These are phyloP conservation scores for Fratercula arctica DNA, from an alignment of 2,797 vertebrate species.

Conservation along the genomic window DNA sequence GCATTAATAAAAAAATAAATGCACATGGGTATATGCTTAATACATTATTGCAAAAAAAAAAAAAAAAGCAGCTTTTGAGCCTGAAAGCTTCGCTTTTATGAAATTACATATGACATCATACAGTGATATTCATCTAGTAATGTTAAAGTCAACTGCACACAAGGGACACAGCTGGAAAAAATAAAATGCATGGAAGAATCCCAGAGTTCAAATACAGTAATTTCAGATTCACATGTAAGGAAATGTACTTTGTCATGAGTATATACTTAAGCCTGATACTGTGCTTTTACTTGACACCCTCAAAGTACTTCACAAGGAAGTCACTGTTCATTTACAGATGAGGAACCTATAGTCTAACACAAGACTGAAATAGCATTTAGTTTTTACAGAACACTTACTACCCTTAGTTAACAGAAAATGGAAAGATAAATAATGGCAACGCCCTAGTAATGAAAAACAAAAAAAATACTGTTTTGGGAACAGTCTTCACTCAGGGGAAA, in stretches of 20 bases:
- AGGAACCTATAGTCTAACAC: neutral
- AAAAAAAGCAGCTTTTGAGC: neutral
- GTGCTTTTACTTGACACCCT: neutral
- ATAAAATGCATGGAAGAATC: neutral
- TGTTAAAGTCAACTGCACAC: neutral
- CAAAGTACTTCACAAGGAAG: neutral
- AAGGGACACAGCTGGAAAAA: neutral
- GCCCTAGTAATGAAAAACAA: neutral
- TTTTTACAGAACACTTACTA: neutral
- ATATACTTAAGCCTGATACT: neutral
- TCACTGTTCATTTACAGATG: neutral
- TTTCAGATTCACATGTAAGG: neutral
- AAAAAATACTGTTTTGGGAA: neutral
- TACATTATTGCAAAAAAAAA: neutral
- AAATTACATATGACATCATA: neutral
- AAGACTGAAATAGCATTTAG: neutral
- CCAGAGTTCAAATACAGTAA: neutral
- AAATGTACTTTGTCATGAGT: neutral
- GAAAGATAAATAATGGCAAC: neutral
- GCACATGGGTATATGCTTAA: neutral
- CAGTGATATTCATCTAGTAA: neutral
- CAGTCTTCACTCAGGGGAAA: neutral
- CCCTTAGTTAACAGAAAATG: neutral
- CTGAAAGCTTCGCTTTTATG: neutral
- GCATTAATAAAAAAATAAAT: neutral